Percentiles rank a stretch among this genome's conserved stretches.
phyloP scores from a whole-genome alignment of 2,888 invertebrate genomes.

The Nemotelus pantherinus region DNA sequence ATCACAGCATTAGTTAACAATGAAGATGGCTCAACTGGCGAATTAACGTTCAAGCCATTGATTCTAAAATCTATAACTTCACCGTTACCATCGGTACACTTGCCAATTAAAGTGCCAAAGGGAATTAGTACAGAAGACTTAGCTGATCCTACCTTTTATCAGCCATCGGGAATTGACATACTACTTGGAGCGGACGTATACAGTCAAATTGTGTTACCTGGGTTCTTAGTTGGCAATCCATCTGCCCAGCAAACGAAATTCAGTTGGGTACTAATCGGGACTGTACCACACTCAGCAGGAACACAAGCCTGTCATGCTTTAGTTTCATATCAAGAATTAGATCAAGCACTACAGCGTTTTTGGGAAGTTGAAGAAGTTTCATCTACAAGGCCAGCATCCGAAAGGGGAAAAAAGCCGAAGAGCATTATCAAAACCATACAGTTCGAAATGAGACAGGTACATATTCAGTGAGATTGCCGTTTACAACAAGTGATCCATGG shows the following conservation, averaged over 20 bases:
- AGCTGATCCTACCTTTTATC: no score
- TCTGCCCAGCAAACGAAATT: slow-evolving; percentile 13
- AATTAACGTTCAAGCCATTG: no score
- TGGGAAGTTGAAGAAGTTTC: slow-evolving; percentile 12
- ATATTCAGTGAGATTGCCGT: background rate
- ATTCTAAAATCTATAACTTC: no score
- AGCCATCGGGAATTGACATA: background rate
- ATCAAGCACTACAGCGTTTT: background rate
- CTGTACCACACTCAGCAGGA: background rate
- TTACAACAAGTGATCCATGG: background rate
- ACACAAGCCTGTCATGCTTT: background rate
- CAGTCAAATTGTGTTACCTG: background rate
- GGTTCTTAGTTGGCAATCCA: background rate
- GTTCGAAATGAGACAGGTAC: background rate
- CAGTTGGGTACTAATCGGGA: background rate
- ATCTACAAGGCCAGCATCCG: background rate
- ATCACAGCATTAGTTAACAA: no score
- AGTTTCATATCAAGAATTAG: background rate
- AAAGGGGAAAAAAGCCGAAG: slow-evolving; percentile 6
- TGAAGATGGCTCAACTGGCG: no score
- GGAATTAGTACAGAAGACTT: background rate
- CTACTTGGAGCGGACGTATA: background rate
- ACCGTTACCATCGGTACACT: no score
- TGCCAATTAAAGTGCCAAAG: background rate
- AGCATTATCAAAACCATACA: slow-evolving; percentile 1